Conservation (phyloP, 2,797 vertebrate species). For the Carduelis carduelis region DNA sequence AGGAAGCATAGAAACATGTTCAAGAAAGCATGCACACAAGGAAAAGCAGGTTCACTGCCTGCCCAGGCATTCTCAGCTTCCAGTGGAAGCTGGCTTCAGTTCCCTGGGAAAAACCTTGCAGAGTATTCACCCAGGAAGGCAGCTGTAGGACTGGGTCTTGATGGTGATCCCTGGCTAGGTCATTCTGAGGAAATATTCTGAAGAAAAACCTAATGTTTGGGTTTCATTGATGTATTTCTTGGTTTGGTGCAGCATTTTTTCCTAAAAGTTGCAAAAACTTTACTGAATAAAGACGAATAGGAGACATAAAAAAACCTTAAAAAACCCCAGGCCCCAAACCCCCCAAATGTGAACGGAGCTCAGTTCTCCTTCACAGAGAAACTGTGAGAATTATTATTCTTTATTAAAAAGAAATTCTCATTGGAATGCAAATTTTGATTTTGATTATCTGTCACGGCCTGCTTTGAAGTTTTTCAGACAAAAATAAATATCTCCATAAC, state of each 20-base stretch:
- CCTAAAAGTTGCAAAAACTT: neutral
- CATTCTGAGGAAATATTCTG: neutral
- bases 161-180: neutral
- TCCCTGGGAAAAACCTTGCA: neutral
- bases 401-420: conserved; percentile 72
- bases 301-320: neutral
- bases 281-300: neutral
- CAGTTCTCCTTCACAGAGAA: conserved; percentile 59
- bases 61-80: neutral
- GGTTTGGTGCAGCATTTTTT: neutral
- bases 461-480: conserved; percentile 85
- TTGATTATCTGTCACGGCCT: conserved; percentile 80
- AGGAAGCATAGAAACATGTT: neutral
- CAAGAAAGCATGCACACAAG: fast-evolving
- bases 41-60: neutral
- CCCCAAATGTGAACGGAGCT: conserved; percentile 9
- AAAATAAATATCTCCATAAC: conserved; percentile 83
- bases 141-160: neutral
- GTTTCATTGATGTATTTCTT: neutral
- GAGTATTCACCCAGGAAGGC: neutral
- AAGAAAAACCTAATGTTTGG: neutral
- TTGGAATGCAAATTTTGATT: conserved; percentile 85
- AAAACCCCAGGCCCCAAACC: neutral
- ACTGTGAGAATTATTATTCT: conserved; percentile 76
- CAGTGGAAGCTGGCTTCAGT: neutral